Conservation (phyloP, 2,113 vertebrate genomes). For the Forbesichthys papilliferus region DNA sequence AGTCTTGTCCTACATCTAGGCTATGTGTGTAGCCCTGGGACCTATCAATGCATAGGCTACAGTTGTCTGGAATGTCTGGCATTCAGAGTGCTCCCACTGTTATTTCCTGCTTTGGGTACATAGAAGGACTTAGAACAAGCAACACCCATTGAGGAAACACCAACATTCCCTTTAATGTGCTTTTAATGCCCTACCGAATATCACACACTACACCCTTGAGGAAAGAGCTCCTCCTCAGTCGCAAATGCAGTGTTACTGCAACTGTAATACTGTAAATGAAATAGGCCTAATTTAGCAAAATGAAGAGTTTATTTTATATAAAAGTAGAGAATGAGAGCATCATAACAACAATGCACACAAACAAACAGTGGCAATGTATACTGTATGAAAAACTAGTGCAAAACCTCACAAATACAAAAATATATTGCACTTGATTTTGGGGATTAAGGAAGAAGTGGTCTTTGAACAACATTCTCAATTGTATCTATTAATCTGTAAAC, state of each 20-base stretch:
- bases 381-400: slow-evolving; percentile 64
- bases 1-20: too few species aligned
- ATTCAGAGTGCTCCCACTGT: too few species aligned
- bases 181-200: too few species aligned
- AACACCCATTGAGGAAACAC: too few species aligned
- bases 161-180: too few species aligned
- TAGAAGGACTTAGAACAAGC: too few species aligned
- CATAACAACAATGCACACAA: slow-evolving; percentile 56
- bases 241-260: background rate
- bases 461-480: slow-evolving; percentile 59
- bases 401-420: slow-evolving; percentile 66
- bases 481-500: slow-evolving; percentile 63
- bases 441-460: slow-evolving; percentile 54
- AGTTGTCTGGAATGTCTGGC: too few species aligned
- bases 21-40: too few species aligned
- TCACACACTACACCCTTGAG: background rate
- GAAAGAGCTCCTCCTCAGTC: background rate
- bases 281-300: slow-evolving; percentile 55
- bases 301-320: slow-evolving; percentile 69
- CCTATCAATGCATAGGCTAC: too few species aligned
- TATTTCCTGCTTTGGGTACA: too few species aligned
- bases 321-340: slow-evolving; percentile 61
- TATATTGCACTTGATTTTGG: slow-evolving; percentile 71
- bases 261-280: too few species aligned
- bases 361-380: slow-evolving; percentile 59